Conservation (phyloP, 2,797 vertebrate genomes). For the Bradypodion pumilum region DNA sequence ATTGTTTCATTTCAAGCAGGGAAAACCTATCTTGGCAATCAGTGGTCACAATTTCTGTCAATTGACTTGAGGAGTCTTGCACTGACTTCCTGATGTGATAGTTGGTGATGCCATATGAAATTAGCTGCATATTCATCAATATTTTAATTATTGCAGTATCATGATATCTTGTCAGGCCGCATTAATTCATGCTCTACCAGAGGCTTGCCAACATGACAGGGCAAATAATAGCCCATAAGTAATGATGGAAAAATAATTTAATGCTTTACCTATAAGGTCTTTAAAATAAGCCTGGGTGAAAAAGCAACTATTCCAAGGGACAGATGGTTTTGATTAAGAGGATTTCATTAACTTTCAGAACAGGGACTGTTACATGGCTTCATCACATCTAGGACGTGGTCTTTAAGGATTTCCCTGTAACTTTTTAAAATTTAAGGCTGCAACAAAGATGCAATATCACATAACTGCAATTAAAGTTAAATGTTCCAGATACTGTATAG, state of each 20-base stretch:
- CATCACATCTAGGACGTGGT: neutral
- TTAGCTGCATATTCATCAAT: neutral
- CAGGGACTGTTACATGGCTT: neutral
- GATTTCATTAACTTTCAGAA: slow-evolving; percentile 9
- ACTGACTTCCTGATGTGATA: slow-evolving; percentile 43
- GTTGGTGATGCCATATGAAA: neutral
- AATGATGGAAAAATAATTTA: slow-evolving; percentile 32
- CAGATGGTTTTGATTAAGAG: neutral
- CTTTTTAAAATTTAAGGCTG: neutral
- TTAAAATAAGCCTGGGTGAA: neutral
- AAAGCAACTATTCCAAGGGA: slow-evolving; percentile 1
- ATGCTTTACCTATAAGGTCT: neutral
- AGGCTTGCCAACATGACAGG: neutral
- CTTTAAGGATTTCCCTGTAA: neutral
- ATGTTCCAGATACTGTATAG: neutral
- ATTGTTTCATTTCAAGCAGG: neutral
- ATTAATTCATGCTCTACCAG: slow-evolving; percentile 15
- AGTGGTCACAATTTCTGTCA: slow-evolving; percentile 7
- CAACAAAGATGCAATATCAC: neutral
- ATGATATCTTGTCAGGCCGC: slow-evolving; percentile 30
- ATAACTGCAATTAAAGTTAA: neutral
- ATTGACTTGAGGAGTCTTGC: neutral
- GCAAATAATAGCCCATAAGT: slow-evolving; percentile 34
- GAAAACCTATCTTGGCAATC: slow-evolving; percentile 36
- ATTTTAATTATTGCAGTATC: slow-evolving; percentile 35